These are phyloP conservation scores for Phyllotreta striolata DNA, from an alignment of 2,888 invertebrate species.

Conservation along the genomic window DNA sequence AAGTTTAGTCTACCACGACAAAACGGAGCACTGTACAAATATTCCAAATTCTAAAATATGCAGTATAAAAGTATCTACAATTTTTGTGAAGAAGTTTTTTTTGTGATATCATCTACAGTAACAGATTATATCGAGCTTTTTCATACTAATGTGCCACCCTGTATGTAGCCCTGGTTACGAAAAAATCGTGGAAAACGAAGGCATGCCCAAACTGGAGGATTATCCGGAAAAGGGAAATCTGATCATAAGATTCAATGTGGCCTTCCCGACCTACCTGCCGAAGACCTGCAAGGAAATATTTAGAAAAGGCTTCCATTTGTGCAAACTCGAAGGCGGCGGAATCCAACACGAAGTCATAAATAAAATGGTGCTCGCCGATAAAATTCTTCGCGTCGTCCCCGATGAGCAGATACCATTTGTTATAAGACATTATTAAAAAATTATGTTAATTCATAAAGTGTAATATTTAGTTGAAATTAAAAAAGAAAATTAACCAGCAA, in stretches of 20 bases:
- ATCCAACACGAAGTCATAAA: constrained; percentile 58
- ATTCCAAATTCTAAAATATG: too few species aligned
- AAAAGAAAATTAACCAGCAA: background rate
- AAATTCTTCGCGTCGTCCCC: constrained; percentile 59
- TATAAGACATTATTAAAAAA: constrained; percentile 22
- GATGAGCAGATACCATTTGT: constrained; percentile 58
- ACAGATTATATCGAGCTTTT: constrained; percentile 4
- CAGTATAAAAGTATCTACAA: too few species aligned
- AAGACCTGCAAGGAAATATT: constrained; percentile 61
- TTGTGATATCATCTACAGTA: too few species aligned
- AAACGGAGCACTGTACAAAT: too few species aligned
- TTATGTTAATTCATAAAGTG: constrained; percentile 1
- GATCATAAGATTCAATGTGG: constrained; percentile 71
- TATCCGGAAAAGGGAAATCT: constrained; percentile 73
- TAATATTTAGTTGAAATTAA: background rate
- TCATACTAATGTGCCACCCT: too few species aligned
- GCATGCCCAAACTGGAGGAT: constrained; percentile 73
- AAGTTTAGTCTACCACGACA: too few species aligned
- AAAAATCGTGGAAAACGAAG: constrained; percentile 76
- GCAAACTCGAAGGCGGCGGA: constrained; percentile 54
- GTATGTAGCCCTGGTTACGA: constrained; percentile 69
- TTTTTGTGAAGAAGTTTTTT: too few species aligned
- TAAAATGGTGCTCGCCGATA: constrained; percentile 60
- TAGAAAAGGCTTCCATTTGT: constrained; percentile 56
- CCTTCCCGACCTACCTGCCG: constrained; percentile 66